phyloP scores from a whole-genome alignment of 2,113 vertebrate species.

The Datnioides undecimradiatus region DNA sequence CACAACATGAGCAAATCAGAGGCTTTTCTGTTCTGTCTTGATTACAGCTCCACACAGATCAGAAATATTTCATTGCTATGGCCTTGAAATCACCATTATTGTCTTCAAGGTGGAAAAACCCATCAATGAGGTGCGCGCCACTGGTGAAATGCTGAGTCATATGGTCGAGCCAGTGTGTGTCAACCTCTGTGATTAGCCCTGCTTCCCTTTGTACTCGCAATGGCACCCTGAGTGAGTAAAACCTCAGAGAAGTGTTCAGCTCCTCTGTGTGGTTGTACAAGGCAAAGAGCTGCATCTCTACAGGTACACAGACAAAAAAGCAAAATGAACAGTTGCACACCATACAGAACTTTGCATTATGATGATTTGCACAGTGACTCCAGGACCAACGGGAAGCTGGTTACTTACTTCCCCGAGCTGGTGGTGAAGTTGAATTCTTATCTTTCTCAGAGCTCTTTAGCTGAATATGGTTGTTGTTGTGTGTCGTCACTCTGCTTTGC shows the following conservation, averaged over 20 bases:
- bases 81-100: conserved; percentile 80
- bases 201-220: conserved; percentile 90
- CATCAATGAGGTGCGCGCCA: conserved; percentile 91
- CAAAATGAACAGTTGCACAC: background rate
- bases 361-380: background rate
- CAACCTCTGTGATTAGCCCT: conserved; percentile 87
- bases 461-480: conserved; percentile 77
- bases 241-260: conserved; percentile 83
- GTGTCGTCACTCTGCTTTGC: conserved; percentile 42
- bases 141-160: conserved; percentile 97
- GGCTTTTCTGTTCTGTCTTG: background rate
- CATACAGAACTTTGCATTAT: background rate
- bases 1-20: background rate
- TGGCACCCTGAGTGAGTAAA: conserved; percentile 92
- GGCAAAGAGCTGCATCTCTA: conserved; percentile 91
- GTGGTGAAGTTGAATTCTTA: conserved; percentile 30
- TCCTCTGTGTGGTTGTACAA: conserved; percentile 92
- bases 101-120: conserved; percentile 88
- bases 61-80: background rate
- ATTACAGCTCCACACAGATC: background rate
- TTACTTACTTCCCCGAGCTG: conserved; percentile 68
- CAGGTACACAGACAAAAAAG: background rate
- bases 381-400: background rate
- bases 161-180: conserved; percentile 96
- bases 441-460: conserved; percentile 60